Evolutionary conservation across 2,888 invertebrate genomes (phyloP).

Genomic region (Drosophila crucigera): DNA sequence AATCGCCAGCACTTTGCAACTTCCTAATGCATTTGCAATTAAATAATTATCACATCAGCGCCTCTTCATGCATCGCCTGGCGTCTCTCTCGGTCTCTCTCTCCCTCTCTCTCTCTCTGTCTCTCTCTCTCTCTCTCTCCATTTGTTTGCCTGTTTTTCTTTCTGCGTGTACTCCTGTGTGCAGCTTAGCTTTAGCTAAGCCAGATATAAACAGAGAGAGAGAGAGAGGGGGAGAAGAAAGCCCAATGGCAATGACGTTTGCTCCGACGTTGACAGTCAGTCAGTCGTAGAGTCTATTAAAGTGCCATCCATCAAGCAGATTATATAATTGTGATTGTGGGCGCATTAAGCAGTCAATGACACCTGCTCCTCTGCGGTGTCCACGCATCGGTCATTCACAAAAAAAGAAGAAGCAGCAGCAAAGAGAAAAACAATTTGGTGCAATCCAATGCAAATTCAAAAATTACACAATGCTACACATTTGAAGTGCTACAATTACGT

Average conservation of each 20-base stretch:
- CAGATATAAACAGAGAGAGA: constrained; percentile 9
- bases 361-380: constrained; percentile 11
- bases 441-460: constrained; percentile 41
- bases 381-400: constrained; percentile 5
- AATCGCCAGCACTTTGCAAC: constrained; percentile 38
- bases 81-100: background rate
- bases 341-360: constrained; percentile 79
- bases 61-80: constrained; percentile 47
- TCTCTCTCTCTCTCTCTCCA: background rate
- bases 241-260: constrained; percentile 35
- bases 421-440: constrained; percentile 24
- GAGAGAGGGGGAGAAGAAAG: constrained; percentile 9
- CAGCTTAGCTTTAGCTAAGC: constrained; percentile 15
- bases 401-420: background rate
- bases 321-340: constrained; percentile 64
- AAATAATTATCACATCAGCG: constrained; percentile 65
- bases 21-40: constrained; percentile 53
- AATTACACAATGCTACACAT: constrained; percentile 55
- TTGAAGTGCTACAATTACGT: constrained; percentile 49
- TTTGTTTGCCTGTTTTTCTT: background rate
- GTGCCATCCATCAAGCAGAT: constrained; percentile 67
- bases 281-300: constrained; percentile 59
- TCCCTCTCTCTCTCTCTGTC: background rate
- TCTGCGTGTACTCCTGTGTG: background rate
- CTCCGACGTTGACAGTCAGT: constrained; percentile 45